These are phyloP conservation scores for Balanococcus diminutus DNA, from an alignment of 2,888 invertebrate genomes.

Conservation along the genomic window DNA sequence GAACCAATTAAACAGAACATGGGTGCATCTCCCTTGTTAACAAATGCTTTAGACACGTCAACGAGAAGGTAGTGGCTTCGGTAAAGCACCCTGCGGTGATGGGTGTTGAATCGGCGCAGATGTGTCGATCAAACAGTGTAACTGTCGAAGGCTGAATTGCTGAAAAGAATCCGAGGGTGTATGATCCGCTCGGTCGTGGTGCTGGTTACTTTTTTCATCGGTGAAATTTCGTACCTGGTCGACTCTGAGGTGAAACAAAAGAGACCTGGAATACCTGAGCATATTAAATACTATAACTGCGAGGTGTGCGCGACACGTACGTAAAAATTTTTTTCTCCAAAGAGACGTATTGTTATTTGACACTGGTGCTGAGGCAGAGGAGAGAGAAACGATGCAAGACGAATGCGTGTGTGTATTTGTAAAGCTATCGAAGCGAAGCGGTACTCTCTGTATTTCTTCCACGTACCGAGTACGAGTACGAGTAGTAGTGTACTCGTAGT, in stretches of 20 bases:
- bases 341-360: background rate
- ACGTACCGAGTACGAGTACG: background rate
- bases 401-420: slow-evolving; percentile 8
- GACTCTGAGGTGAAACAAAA: background rate
- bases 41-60: background rate
- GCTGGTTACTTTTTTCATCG: background rate
- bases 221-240: background rate
- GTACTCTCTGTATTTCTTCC: slow-evolving; percentile 8
- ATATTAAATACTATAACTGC: background rate
- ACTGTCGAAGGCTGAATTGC: background rate
- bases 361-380: background rate
- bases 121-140: slow-evolving; percentile 16
- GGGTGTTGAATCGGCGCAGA: background rate
- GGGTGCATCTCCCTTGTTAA: background rate
- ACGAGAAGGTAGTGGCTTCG: background rate
- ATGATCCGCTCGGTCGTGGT: background rate
- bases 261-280: background rate
- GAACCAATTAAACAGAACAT: background rate
- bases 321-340: background rate
- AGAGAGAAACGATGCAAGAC: background rate
- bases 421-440: slow-evolving; percentile 8
- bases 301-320: slow-evolving; percentile 16
- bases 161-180: too few relatives aligned
- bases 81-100: background rate
- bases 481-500: too few relatives aligned